Evolutionary conservation across 2,888 invertebrate genomes (phyloP).

Genomic region (Synergus itoensis): DNA sequence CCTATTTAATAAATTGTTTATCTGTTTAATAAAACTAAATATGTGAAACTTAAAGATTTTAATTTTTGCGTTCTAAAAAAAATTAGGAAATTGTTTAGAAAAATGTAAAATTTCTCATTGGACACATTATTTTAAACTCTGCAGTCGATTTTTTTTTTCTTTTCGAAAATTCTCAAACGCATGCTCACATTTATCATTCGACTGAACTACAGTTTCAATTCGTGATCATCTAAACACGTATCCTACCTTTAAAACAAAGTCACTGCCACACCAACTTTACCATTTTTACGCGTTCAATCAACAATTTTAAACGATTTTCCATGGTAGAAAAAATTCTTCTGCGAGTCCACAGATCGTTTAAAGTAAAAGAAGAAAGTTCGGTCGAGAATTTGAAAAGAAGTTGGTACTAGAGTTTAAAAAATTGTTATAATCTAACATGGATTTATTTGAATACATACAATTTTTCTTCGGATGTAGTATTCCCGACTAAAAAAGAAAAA

Average conservation of each 20-base stretch:
- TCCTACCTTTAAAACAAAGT: conserved; percentile 41
- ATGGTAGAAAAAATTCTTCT: conserved; percentile 31
- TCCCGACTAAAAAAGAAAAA: conserved; percentile 32
- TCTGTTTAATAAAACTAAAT: conserved; percentile 12
- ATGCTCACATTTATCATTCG: conserved; percentile 47
- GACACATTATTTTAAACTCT: no score
- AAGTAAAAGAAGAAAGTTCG: conserved; percentile 9
- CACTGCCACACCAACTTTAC: conserved; percentile 26
- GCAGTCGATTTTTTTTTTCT: neutral
- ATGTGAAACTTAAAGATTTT: neutral
- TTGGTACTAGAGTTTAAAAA: neutral
- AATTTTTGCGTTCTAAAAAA: no score
- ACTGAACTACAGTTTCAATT: conserved; percentile 57
- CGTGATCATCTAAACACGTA: conserved; percentile 65
- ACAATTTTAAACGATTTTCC: conserved; percentile 31
- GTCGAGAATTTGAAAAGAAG: neutral
- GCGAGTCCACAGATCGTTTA: conserved; percentile 37
- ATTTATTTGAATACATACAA: neutral
- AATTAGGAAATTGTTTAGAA: no score
- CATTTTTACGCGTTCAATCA: conserved; percentile 28
- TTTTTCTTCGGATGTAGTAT: neutral
- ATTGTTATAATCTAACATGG: neutral
- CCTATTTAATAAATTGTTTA: conserved; percentile 10
- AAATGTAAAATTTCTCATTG: no score
- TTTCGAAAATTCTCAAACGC: conserved; percentile 1